Evolutionary conservation across 2,113 vertebrate species (phyloP), one percentile per base, ranked within the genome.

Genomic region (Mustela lutreola): DNA sequence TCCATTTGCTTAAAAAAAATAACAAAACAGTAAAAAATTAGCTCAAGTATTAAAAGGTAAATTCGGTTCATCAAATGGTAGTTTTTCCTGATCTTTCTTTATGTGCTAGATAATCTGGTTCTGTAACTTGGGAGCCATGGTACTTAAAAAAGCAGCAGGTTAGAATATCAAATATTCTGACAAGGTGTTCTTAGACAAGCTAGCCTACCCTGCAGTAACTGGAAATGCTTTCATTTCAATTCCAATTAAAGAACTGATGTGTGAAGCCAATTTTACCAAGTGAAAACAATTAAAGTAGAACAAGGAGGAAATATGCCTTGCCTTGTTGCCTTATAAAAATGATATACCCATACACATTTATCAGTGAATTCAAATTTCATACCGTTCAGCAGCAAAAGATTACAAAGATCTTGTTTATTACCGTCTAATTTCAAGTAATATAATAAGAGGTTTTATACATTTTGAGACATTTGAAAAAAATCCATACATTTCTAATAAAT

Each of bases 1-100:
- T 94, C 2, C 10, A 45, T 94, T 85, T 89, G 16, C 89, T 76
- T 92, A 53, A 78, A 89, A 89, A 84, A 80, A 88, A 71, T n/a
- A 33, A 53, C 4, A 63, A 16, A 70, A 76, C 15, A 22, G 50
- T 70, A 26, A 21, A 79, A 89, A 82, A 82, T 70, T 28, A 73
- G 9, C 21, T 53, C 39, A 73, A 80, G 16, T 96, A 39, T 89
- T 73, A 83, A 73, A 58, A 84, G 80, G 83, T 96, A 50, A 65
- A 89, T 73, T 71, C 73, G 53, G 19, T 62, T 91, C 31, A 84
- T 31, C 48, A 83, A 1, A 22, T 91, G 50, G 39, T 48, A 83
- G 11, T 22, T 53, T 91, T 63, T 82, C 24, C 22, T 71, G 39
- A 42, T 45, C 7, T 48, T 58, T 24, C 5, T 48, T 65, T n/a